phyloP scores from a whole-genome alignment of 2,113 vertebrate species.

The Beaufortia kweichowensis region DNA sequence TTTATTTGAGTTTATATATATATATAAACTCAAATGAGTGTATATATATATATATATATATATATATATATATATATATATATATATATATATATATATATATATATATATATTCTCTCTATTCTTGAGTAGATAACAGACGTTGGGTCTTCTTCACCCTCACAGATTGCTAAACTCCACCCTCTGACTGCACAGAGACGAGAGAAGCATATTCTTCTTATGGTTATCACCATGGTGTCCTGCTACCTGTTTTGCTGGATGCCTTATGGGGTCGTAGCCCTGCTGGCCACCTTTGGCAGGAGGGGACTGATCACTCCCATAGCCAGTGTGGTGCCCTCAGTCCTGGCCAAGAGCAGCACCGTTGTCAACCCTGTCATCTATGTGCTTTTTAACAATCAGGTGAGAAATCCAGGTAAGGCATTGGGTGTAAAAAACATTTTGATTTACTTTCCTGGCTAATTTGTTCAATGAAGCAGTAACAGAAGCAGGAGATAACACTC shows the following conservation, averaged over 20 bases:
- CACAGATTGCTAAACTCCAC: conserved; percentile 77
- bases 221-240: conserved; percentile 77
- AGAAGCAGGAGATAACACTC: too few species aligned
- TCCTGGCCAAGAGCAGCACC: conserved; percentile 82
- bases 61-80: too few species aligned
- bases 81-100: too few species aligned
- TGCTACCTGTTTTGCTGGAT: conserved; percentile 81
- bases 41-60: too few species aligned
- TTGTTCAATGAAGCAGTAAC: too few species aligned
- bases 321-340: conserved; percentile 72
- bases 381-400: conserved; percentile 80
- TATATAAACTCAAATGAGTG: too few species aligned
- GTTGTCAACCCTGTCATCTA: conserved; percentile 81
- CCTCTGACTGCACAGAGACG: conserved; percentile 72
- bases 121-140: neutral
- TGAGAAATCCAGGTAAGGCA: conserved; percentile 55
- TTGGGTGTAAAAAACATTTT: neutral
- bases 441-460: neutral
- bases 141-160: neutral
- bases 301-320: conserved; percentile 68
- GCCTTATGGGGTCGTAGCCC: conserved; percentile 75
- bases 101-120: too few species aligned
- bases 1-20: too few species aligned
- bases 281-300: conserved; percentile 74
- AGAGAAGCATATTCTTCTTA: conserved; percentile 74